Percentiles rank a stretch among this genome's conserved stretches.
Evolutionary conservation across 2,113 vertebrate genomes (phyloP).

Genomic region (Phalacrocorax aristotelis): DNA sequence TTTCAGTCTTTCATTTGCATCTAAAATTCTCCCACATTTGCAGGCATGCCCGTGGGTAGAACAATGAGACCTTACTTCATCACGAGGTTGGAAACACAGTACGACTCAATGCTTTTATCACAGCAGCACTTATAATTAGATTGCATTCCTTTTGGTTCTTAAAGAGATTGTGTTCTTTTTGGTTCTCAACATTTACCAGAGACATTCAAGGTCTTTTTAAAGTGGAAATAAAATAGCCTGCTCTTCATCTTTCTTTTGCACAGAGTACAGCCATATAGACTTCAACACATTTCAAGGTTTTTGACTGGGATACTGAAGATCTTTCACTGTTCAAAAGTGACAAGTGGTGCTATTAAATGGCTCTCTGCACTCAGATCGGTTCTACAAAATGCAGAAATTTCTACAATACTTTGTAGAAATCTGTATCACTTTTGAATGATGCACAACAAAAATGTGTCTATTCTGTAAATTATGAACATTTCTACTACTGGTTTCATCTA

Average conservation of each 20-base stretch:
- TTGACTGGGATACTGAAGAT: not conserved
- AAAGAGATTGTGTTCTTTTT: not conserved
- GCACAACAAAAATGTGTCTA: not conserved
- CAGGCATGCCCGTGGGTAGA: slow-evolving; percentile 44
- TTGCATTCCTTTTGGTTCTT: slow-evolving; percentile 24
- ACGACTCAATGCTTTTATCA: slow-evolving; percentile 4
- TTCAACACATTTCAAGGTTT: slow-evolving; percentile 1
- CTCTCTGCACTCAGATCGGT: not conserved
- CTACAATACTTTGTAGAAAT: not conserved
- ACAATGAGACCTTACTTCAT: slow-evolving; percentile 17
- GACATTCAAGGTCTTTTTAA: slow-evolving; percentile 2
- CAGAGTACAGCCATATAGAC: not conserved
- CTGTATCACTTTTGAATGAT: not conserved
- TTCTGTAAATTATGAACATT: not conserved
- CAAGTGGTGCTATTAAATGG: slow-evolving; percentile 11
- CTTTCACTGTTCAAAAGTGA: not conserved
- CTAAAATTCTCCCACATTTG: slow-evolving; percentile 22
- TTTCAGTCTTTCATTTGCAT: not conserved
- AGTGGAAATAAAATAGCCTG: not conserved
- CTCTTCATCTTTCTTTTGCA: not conserved
- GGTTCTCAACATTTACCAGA: not conserved
- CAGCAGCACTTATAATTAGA: slow-evolving; percentile 1
- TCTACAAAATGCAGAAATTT: not conserved
- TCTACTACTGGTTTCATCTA: not conserved
- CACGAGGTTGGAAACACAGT: not conserved